Base-by-base conservation (phyloP, 2,888 invertebrate species). In the Alentia gelatinosa region DNA sequence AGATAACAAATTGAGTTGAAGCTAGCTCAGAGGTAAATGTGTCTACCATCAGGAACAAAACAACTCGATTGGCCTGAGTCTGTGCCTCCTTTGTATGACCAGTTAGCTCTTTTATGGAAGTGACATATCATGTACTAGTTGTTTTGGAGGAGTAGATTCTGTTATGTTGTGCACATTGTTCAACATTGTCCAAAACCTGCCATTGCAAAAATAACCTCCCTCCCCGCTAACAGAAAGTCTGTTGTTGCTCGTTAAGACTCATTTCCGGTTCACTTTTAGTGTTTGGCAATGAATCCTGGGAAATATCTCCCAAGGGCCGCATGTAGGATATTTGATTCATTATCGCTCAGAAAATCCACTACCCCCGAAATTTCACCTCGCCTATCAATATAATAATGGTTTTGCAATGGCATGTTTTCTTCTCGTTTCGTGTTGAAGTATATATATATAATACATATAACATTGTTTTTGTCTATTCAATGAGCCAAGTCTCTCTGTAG, bases 91-190 rank as follows among this genome's bases (percentile, higher is more conserved):
- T 35, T 35, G 37, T 15, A 39, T 35, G 83, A 35, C 40, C 83
- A 26, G n/a, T 83, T 83, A 83, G 83, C 39, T 19, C 83, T 83
- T 68, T 83, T 83, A 83, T 83, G 83, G 83, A 83, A 83, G 83
- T 83, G 30, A 83, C 83, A 83, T 83, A 83, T 83, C 83, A 83
- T 83, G 83, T 83, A 83, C 83, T 83, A 40, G 83, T 83, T 83
- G 83, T 83, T 83, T 83, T 83, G 39, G 40, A 83, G 42, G 50
- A 26, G 86, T 86, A 47, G 86, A 86, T 50, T 50, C 42, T 50
- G 86, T 86, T 86, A 86, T 86, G 47, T 86, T 86, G 86, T 86
- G 86, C 50, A 86, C 50, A 86, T 26, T n/a, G 86, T 86, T 86
- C 86, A 86, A 86, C 35, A 86, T 86, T 86, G 79, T 39, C 79